Conservation (phyloP, 2,113 vertebrate species). For the Marmota flaviventris region DNA sequence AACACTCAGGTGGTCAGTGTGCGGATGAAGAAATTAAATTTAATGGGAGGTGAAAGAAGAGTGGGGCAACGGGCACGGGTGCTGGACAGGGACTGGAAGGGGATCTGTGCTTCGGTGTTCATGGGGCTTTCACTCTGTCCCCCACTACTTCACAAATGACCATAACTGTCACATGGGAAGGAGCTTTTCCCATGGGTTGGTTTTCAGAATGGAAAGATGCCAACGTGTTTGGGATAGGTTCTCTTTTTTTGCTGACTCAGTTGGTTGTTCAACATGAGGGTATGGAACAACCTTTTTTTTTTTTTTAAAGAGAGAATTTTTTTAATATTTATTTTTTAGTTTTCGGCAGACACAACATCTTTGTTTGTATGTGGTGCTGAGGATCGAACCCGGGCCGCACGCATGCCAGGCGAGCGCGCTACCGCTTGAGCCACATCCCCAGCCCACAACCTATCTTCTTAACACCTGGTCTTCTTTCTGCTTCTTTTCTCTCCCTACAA, state of each 20-base stretch:
- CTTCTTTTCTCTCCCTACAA: background rate
- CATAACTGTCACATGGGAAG: background rate
- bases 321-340: too few species aligned
- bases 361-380: too few species aligned
- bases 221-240: background rate
- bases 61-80: background rate
- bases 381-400: too few species aligned
- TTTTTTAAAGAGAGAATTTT: too few species aligned
- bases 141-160: background rate
- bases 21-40: background rate
- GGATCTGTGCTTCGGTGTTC: background rate
- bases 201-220: background rate
- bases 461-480: background rate
- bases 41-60: background rate
- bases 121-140: background rate
- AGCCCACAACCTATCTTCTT: background rate
- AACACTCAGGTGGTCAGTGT: background rate
- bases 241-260: background rate
- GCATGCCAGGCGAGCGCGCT: too few species aligned
- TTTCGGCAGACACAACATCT: too few species aligned
- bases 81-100: background rate
- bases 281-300: background rate
- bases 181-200: rapidly evolving
- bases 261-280: too few species aligned
- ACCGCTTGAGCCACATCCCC: too few species aligned